A percentile compares a stretch with the other conserved stretches of the same genome.
Conservation (phyloP, 2,113 vertebrate genomes). For the Phylloscopus trochilus region DNA sequence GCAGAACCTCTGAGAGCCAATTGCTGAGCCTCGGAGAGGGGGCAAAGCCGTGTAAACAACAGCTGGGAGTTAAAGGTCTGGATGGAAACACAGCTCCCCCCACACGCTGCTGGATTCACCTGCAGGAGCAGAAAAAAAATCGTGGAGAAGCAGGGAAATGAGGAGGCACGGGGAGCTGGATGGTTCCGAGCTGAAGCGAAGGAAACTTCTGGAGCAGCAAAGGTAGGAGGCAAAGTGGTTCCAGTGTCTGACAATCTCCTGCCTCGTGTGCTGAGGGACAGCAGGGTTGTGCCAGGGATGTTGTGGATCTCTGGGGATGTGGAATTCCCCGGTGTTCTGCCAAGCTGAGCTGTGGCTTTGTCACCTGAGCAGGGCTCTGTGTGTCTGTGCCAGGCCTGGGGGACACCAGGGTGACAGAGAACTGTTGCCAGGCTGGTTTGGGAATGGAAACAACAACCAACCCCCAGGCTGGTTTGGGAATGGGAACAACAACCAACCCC, state of each 20-base stretch:
- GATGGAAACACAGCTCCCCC: not conserved
- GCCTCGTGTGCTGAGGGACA: not conserved
- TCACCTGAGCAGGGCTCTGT: not conserved
- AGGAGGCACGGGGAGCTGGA: not conserved
- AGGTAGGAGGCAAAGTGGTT: constrained; percentile 6
- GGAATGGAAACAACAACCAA: not conserved
- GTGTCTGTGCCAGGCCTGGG: not conserved
- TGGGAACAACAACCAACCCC: not conserved
- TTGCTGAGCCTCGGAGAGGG: not conserved
- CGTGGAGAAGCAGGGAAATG: not conserved
- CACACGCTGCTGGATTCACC: not conserved
- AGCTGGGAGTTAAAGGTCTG: constrained; percentile 3
- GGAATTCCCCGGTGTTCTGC: too few relatives aligned
- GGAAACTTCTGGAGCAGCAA: not conserved
- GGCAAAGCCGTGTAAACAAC: constrained; percentile 28
- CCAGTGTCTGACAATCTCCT: not conserved
- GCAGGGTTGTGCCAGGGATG: not conserved
- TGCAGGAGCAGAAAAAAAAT: not conserved
- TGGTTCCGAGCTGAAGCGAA: not conserved
- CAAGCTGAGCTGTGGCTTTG: not conserved
- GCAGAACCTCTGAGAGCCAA: not conserved
- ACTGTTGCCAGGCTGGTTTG: not conserved
- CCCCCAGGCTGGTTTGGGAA: not conserved
- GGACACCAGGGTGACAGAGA: too few relatives aligned
- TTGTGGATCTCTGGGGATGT: not conserved